Conservation (phyloP, 2,888 invertebrate genomes). For the Thymelicus lineola region DNA sequence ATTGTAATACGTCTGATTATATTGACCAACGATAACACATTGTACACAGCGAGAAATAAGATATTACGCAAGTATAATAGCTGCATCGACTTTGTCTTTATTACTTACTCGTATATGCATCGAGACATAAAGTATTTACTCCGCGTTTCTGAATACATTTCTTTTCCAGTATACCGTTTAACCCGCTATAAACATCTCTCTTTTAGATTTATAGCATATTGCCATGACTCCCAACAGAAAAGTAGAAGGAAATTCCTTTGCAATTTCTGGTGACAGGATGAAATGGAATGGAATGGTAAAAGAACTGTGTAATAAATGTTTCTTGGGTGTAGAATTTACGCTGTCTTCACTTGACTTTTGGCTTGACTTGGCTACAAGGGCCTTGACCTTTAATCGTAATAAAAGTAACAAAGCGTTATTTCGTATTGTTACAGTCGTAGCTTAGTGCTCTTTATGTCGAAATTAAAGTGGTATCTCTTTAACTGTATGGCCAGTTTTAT, state of each 20-base stretch:
- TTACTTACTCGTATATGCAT: no score
- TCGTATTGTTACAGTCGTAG: not conserved
- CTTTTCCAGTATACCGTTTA: constrained; percentile 46
- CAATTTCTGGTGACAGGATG: constrained; percentile 49
- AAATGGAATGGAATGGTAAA: constrained; percentile 48
- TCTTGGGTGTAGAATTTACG: constrained; percentile 2
- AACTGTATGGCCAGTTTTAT: no score
- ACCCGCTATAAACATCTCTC: constrained; percentile 50
- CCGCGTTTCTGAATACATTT: constrained; percentile 42
- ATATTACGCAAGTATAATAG: not conserved
- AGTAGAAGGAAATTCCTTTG: constrained; percentile 49
- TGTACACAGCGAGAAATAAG: not conserved
- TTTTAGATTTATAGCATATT: constrained; percentile 50
- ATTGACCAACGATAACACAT: no score
- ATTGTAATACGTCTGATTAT: no score
- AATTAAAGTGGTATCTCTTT: not conserved
- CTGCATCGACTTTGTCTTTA: constrained; percentile 6
- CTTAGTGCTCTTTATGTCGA: not conserved
- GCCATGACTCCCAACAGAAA: constrained; percentile 45
- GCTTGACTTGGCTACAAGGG: not conserved
- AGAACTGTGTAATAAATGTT: constrained; percentile 34
- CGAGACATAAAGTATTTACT: constrained; percentile 15
- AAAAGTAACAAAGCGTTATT: constrained; percentile 3
- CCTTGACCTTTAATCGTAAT: constrained; percentile 2
- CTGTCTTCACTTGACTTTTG: constrained; percentile 3